These are phyloP conservation scores for Eubucco bourcierii DNA, from an alignment of 2,113 vertebrate genomes.

Conservation along the genomic window DNA sequence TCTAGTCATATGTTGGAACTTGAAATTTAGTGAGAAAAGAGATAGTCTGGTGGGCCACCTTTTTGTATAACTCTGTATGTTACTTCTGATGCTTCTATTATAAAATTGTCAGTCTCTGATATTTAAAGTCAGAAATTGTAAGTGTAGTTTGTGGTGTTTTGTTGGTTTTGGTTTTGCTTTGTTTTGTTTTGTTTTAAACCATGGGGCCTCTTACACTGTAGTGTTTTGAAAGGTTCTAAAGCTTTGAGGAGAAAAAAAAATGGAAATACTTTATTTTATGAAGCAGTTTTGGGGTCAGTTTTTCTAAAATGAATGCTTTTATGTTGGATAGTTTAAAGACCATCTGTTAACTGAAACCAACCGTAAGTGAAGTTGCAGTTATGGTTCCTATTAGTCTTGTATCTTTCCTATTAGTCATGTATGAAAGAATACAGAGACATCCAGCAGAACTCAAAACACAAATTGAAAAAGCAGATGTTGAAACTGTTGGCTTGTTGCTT, in stretches of 20 bases:
- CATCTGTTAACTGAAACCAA: slow-evolving; percentile 81
- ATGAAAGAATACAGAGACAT: slow-evolving; percentile 76
- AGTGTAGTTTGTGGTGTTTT: neutral
- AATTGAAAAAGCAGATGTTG: slow-evolving; percentile 77
- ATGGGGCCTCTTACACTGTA: slow-evolving; percentile 55
- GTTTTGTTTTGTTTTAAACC: neutral
- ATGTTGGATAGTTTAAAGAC: slow-evolving; percentile 81
- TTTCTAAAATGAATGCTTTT: slow-evolving; percentile 78
- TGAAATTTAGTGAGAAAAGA: slow-evolving; percentile 48
- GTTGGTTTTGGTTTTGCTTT: neutral
- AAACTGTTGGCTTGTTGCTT: slow-evolving; percentile 51
- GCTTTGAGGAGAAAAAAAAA: slow-evolving; percentile 61
- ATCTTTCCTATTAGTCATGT: slow-evolving; percentile 81
- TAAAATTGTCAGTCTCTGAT: slow-evolving; percentile 69
- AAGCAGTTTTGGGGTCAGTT: slow-evolving; percentile 77
- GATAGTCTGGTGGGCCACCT: neutral
- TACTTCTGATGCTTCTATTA: slow-evolving; percentile 67
- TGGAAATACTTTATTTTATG: slow-evolving; percentile 78
- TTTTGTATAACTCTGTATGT: slow-evolving; percentile 21
- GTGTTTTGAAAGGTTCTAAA: slow-evolving; percentile 70
- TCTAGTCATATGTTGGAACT: slow-evolving; percentile 32
- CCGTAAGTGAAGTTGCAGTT: slow-evolving; percentile 71
- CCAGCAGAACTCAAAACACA: slow-evolving; percentile 70
- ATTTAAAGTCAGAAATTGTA: slow-evolving; percentile 71
- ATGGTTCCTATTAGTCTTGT: slow-evolving; percentile 80